Percentiles rank a stretch among this genome's conserved stretches.
Evolutionary conservation across 2,888 invertebrate genomes (phyloP).

Genomic region (Aromia moschata): DNA sequence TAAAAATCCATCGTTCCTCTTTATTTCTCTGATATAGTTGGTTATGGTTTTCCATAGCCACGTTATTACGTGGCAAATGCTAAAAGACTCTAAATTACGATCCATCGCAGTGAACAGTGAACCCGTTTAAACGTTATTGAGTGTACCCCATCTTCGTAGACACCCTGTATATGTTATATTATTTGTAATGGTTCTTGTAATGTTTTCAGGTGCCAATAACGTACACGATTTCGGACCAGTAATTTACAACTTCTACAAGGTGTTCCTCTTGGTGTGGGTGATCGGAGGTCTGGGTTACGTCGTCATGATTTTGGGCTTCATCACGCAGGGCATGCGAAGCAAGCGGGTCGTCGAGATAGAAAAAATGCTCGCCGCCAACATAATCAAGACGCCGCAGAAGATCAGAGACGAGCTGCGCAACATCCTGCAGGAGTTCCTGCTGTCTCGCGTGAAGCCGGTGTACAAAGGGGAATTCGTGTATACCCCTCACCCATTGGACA

Average conservation of each 20-base stretch:
- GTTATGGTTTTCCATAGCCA: too few species aligned
- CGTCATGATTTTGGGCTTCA: constrained; percentile 88
- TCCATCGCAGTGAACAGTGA: too few species aligned
- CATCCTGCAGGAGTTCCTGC: constrained; percentile 73
- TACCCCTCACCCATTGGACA: constrained; percentile 60
- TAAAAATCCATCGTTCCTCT: too few species aligned
- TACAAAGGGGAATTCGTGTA: constrained; percentile 71
- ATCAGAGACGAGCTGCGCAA: constrained; percentile 67
- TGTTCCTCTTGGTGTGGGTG: constrained; percentile 87
- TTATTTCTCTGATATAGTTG: too few species aligned
- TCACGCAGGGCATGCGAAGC: constrained; percentile 79
- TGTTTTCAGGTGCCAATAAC: constrained; percentile 50
- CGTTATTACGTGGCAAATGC: too few species aligned
- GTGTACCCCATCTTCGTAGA: too few species aligned
- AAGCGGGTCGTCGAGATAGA: constrained; percentile 79
- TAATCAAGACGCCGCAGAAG: constrained; percentile 81
- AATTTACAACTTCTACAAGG: constrained; percentile 78
- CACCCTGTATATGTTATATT: too few species aligned
- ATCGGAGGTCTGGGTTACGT: constrained; percentile 91
- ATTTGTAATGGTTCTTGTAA: too few species aligned
- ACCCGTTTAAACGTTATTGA: too few species aligned
- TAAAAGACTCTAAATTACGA: too few species aligned
- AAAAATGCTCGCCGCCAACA: constrained; percentile 78
- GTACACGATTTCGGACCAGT: constrained; percentile 68
- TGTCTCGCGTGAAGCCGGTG: constrained; percentile 79